A percentile compares a stretch with the other conserved stretches of the same genome.
Evolutionary conservation across 2,113 vertebrate genomes (phyloP).

Genomic region (Alouatta palliata): DNA sequence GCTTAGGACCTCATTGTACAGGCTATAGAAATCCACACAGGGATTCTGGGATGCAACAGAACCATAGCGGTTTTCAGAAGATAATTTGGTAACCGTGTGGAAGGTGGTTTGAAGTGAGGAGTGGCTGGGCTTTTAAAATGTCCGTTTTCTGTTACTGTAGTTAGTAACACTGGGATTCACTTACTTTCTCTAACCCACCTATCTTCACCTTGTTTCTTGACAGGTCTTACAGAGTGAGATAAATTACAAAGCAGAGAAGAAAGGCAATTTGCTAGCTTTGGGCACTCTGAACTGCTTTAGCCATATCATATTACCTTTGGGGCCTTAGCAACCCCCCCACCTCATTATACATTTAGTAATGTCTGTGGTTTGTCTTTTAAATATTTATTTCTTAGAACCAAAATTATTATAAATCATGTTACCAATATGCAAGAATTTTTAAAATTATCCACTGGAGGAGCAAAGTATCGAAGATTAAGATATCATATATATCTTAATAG

Average conservation of each 20-base stretch:
- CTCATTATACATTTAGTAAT: not conserved
- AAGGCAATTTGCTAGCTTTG: not conserved
- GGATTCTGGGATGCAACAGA: not conserved
- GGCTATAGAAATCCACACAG: not conserved
- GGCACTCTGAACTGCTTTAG: not conserved
- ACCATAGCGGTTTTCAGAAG: not conserved
- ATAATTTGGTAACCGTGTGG: not conserved
- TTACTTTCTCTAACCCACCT: not conserved
- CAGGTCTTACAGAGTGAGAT: not conserved
- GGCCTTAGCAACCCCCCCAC: not conserved
- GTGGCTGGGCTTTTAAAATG: not conserved
- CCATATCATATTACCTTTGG: not conserved
- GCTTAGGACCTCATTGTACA: not conserved
- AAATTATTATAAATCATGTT: constrained; percentile 29
- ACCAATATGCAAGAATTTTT: not conserved
- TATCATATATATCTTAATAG: not conserved
- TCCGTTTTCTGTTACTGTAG: not conserved
- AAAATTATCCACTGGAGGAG: not conserved
- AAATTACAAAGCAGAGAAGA: not conserved
- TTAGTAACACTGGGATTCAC: not conserved
- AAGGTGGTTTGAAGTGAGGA: not conserved
- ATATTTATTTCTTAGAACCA: constrained; percentile 34
- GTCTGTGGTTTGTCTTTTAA: not conserved
- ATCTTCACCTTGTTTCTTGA: not conserved
- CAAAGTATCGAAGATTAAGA: constrained; percentile 8